These are phyloP conservation scores for Adela reaumurella DNA, from an alignment of 2,888 invertebrate genomes.

Conservation along the genomic window DNA sequence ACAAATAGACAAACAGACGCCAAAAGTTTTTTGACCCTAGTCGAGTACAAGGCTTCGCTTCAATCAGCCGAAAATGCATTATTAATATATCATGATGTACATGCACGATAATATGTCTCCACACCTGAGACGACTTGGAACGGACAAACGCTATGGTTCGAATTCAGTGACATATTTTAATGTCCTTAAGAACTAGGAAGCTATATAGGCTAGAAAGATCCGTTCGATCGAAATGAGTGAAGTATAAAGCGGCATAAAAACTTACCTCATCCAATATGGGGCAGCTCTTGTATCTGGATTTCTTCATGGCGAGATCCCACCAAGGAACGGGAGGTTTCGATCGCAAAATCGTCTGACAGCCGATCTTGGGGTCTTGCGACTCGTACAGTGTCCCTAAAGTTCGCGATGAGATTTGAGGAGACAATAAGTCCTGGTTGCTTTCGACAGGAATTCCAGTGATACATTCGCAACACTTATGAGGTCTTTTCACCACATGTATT, in stretches of 20 bases:
- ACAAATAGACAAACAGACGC: no score
- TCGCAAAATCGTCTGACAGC: conserved; percentile 62
- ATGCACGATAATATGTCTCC: conserved; percentile 11
- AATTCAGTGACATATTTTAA: neutral
- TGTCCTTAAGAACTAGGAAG: neutral
- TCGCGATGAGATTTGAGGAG: conserved; percentile 34
- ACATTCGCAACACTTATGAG: conserved; percentile 51
- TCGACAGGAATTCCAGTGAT: conserved; percentile 43
- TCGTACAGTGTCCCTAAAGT: conserved; percentile 47
- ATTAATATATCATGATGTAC: conserved; percentile 9
- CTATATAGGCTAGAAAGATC: no score
- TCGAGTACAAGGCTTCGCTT: no score
- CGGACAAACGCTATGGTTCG: neutral
- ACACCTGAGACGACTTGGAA: conserved; percentile 4
- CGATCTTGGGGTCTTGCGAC: conserved; percentile 63
- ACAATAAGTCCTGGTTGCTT: conserved; percentile 26
- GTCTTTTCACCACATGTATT: conserved; percentile 30
- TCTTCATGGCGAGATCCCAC: conserved; percentile 84
- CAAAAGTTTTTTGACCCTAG: no score
- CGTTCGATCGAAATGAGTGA: no score
- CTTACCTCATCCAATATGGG: conserved; percentile 70
- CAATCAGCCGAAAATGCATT: no score
- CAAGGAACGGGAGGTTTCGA: conserved; percentile 75
- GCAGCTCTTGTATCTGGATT: conserved; percentile 77
- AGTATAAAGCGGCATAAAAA: no score